These are phyloP conservation scores for Scaptomyza pallida DNA, from an alignment of 1,140 invertebrate genomes.

Conservation along the genomic window DNA sequence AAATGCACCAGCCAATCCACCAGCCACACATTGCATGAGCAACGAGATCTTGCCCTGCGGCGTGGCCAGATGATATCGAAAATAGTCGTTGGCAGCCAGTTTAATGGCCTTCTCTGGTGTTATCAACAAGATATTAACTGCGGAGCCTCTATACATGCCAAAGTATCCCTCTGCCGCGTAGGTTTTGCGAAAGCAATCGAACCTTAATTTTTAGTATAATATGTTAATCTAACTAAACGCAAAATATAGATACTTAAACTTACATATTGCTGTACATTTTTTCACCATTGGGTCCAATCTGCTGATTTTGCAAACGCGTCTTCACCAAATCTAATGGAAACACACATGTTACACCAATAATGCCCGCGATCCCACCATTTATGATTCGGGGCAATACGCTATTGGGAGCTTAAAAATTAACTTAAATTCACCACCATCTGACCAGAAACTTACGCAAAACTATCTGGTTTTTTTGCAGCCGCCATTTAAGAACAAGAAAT, in stretches of 20 bases:
- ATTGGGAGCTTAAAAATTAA: conserved; percentile 85
- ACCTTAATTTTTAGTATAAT: conserved; percentile 85
- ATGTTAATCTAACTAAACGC: neutral
- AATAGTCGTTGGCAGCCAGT: conserved; percentile 98
- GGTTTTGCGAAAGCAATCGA: conserved; percentile 97
- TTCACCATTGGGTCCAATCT: conserved; percentile 94
- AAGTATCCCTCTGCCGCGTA: conserved; percentile 96
- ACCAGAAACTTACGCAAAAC: conserved; percentile 85
- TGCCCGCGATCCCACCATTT: conserved; percentile 99
- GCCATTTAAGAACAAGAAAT: neutral
- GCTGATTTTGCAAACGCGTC: conserved; percentile 97
- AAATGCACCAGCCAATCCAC: conserved; percentile 97
- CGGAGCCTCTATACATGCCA: conserved; percentile 98
- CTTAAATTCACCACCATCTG: conserved; percentile 95
- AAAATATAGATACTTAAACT: conserved; percentile 84
- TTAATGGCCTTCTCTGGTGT: conserved; percentile 99
- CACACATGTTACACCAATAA: conserved; percentile 99
- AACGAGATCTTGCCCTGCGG: conserved; percentile 88
- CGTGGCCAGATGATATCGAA: conserved; percentile 91
- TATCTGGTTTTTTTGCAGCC: neutral
- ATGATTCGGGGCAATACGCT: conserved; percentile 85
- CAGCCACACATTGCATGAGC: conserved; percentile 94
- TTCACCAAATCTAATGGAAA: conserved; percentile 99
- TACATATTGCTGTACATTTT: conserved; percentile 97
- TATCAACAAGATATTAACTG: conserved; percentile 98